Percentiles rank a stretch among this genome's conserved stretches.
Evolutionary conservation across 1,140 invertebrate genomes (phyloP).

Genomic region (Drosophila ironensis): DNA sequence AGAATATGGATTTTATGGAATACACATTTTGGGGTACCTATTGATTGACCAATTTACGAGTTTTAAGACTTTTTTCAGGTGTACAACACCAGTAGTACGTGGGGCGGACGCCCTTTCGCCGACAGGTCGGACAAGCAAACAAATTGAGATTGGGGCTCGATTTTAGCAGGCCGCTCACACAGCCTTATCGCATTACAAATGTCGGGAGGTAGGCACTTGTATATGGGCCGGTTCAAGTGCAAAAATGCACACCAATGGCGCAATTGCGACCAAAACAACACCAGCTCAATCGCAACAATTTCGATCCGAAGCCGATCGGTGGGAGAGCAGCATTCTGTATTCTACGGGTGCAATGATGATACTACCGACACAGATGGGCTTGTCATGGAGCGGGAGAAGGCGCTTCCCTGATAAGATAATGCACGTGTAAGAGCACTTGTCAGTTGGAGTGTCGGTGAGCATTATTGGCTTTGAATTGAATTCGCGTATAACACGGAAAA

Average conservation of each 20-base stretch:
- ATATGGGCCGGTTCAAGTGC: conserved; percentile 67
- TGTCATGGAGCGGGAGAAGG: conserved; percentile 19
- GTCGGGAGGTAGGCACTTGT: neutral
- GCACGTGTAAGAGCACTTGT: conserved; percentile 35
- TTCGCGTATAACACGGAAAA: conserved; percentile 36
- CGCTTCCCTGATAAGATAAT: conserved; percentile 67
- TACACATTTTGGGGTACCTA: too few species aligned
- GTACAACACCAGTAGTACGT: conserved; percentile 7
- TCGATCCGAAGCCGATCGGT: conserved; percentile 1
- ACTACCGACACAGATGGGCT: conserved; percentile 36
- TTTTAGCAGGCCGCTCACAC: conserved; percentile 7
- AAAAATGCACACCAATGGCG: conserved; percentile 60
- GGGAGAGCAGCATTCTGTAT: conserved; percentile 17
- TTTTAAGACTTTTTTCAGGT: neutral
- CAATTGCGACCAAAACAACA: conserved; percentile 33
- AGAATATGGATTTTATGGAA: too few species aligned
- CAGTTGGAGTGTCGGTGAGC: conserved; percentile 25
- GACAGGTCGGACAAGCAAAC: conserved; percentile 47
- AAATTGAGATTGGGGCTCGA: conserved; percentile 56
- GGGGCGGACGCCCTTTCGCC: conserved; percentile 40
- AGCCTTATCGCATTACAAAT: conserved; percentile 45
- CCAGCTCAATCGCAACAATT: conserved; percentile 9
- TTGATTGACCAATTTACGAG: too few species aligned
- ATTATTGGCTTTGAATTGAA: conserved; percentile 50
- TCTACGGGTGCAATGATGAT: conserved; percentile 13